Conservation (phyloP, 2,113 vertebrate species). For the Parus major region DNA sequence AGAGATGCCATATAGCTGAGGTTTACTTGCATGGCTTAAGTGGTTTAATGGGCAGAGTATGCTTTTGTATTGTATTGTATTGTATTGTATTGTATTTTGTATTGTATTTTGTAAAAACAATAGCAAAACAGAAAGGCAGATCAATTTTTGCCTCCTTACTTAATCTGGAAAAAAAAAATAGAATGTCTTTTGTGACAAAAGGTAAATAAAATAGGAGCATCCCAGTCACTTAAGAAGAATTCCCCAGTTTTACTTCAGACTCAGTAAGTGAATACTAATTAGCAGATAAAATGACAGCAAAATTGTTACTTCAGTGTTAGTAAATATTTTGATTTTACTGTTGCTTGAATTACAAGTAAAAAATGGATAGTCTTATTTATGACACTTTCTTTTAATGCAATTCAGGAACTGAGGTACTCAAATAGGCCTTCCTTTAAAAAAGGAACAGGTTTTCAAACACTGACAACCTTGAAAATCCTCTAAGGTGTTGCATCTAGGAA, state of each 20-base stretch:
- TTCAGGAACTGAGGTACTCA: not conserved
- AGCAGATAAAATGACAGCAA: not conserved
- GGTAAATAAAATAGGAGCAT: not conserved
- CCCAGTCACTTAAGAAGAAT: not conserved
- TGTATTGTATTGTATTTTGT: too few relatives aligned
- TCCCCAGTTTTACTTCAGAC: not conserved
- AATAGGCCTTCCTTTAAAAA: not conserved
- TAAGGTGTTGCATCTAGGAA: not conserved
- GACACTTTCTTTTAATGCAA: not conserved
- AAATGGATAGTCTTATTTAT: not conserved
- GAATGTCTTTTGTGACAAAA: not conserved
- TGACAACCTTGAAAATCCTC: not conserved
- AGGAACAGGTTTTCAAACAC: not conserved
- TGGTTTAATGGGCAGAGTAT: not conserved
- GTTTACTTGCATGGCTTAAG: not conserved
- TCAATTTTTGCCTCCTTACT: not conserved
- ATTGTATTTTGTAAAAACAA: not conserved
- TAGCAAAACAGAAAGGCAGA: not conserved
- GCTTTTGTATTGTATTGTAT: not conserved
- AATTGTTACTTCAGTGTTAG: not conserved
- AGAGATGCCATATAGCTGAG: rapidly evolving
- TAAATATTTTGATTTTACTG: not conserved
- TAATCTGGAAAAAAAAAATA: not conserved
- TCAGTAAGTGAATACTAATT: not conserved
- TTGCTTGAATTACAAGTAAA: not conserved